Conservation (phyloP, 35 echinoderm and acorn worm genomes). For the Ophiothrix spiculata region DNA sequence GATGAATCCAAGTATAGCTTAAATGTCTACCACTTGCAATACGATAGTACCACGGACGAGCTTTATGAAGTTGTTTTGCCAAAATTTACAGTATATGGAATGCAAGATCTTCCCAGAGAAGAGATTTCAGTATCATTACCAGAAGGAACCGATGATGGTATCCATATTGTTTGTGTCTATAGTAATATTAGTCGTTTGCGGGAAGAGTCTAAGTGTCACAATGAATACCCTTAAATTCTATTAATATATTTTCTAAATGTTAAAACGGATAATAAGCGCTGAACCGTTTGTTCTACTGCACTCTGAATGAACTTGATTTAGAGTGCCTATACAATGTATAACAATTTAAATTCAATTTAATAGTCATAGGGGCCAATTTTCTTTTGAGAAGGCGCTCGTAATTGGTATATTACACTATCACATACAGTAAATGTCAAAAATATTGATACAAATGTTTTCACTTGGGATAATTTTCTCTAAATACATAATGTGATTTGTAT, state of each 20-base stretch:
- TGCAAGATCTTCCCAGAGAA: not conserved
- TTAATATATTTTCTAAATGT: not conserved
- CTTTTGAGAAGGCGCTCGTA: too few species aligned
- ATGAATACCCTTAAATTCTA: not conserved
- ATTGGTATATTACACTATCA: too few species aligned
- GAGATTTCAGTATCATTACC: not conserved
- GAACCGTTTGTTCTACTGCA: not conserved
- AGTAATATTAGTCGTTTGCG: too few species aligned
- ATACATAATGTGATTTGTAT: too few species aligned
- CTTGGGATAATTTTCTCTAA: too few species aligned
- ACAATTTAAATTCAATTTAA: too few species aligned
- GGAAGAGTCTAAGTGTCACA: too few species aligned
- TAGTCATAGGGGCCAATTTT: too few species aligned
- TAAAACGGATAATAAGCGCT: not conserved
- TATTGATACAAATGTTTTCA: too few species aligned
- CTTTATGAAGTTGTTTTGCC: not conserved
- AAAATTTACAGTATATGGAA: not conserved
- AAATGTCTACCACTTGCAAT: not conserved
- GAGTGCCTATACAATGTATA: not conserved
- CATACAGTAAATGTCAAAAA: too few species aligned
- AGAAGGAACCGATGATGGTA: not conserved
- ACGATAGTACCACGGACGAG: not conserved
- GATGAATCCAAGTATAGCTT: not conserved
- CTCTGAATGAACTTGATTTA: not conserved
- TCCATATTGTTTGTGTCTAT: not conserved